Percentiles rank a stretch among this genome's conserved stretches.
These are phyloP conservation scores for Mesoligia furuncula DNA, from an alignment of 2,888 invertebrate genomes.

Conservation along the genomic window DNA sequence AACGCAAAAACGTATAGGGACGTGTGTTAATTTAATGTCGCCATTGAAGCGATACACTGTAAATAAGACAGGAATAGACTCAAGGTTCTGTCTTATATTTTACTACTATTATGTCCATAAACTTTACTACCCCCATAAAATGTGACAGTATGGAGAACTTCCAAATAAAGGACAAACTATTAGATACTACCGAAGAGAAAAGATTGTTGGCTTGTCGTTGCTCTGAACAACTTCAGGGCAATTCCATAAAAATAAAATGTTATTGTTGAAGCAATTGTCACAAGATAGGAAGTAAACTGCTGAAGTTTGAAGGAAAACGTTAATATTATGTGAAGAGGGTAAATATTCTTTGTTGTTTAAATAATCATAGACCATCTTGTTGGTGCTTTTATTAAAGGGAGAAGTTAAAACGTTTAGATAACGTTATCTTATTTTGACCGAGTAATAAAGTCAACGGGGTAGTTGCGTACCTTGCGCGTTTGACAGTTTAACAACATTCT, in stretches of 20 bases:
- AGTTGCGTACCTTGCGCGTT: too few relatives aligned
- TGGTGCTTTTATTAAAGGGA: neutral
- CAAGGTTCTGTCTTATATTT: conserved; percentile 15
- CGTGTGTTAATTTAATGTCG: neutral
- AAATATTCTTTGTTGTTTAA: neutral
- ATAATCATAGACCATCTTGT: neutral
- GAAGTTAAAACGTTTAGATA: neutral
- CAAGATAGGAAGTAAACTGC: neutral
- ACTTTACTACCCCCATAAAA: conserved; percentile 38
- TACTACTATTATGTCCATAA: conserved; percentile 23
- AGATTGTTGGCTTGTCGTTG: conserved; percentile 10
- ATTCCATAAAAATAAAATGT: conserved; percentile 6
- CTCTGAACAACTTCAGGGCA: neutral
- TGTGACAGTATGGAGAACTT: conserved; percentile 11
- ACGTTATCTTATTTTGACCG: neutral
- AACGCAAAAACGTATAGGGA: too few relatives aligned
- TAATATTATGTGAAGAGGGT: neutral
- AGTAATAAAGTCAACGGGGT: neutral
- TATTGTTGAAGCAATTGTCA: neutral
- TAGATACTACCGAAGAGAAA: neutral
- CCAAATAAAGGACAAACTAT: conserved; percentile 26
- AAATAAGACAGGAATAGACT: conserved; percentile 3
- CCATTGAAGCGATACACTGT: neutral
- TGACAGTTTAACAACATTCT: too few relatives aligned
- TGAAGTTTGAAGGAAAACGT: neutral